Conservation (phyloP, 2,113 vertebrate genomes). For the Amphilophus citrinellus region DNA sequence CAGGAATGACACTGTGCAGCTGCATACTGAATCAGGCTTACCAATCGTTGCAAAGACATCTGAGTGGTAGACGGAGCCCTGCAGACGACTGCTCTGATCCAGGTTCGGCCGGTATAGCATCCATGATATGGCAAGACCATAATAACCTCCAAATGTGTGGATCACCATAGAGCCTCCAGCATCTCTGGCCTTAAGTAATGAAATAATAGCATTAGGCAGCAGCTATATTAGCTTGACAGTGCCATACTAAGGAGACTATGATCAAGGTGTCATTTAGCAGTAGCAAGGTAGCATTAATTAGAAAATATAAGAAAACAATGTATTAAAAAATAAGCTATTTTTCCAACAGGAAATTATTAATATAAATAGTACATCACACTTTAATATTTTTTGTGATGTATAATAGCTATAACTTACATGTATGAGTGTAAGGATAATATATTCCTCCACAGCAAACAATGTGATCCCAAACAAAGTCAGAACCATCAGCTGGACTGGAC, state of each 20-base stretch:
- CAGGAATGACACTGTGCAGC: fast-evolving
- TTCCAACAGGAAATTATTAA: background rate
- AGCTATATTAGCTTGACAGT: background rate
- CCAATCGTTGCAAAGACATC: slow-evolving; percentile 97
- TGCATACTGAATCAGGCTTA: slow-evolving; percentile 62
- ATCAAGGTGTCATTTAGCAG: background rate
- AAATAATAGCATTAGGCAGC: background rate
- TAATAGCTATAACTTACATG: slow-evolving; percentile 83
- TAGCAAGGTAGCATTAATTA: background rate
- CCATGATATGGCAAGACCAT: slow-evolving; percentile 91
- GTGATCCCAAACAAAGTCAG: slow-evolving; percentile 95
- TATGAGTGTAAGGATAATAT: slow-evolving; percentile 87
- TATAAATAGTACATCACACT: background rate
- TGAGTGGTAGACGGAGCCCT: slow-evolving; percentile 89
- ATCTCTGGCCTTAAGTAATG: slow-evolving; percentile 87
- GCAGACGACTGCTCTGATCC: slow-evolving; percentile 85
- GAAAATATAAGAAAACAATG: background rate
- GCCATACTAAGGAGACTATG: too few relatives aligned
- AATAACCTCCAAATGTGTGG: slow-evolving; percentile 95
- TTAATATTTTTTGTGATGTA: background rate
- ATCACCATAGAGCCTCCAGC: slow-evolving; percentile 98
- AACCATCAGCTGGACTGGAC: slow-evolving; percentile 92
- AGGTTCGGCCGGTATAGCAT: slow-evolving; percentile 92
- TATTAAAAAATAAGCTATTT: background rate
- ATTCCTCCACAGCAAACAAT: slow-evolving; percentile 92